Conservation (phyloP, 2,113 vertebrate genomes). For the Varanus komodoensis region DNA sequence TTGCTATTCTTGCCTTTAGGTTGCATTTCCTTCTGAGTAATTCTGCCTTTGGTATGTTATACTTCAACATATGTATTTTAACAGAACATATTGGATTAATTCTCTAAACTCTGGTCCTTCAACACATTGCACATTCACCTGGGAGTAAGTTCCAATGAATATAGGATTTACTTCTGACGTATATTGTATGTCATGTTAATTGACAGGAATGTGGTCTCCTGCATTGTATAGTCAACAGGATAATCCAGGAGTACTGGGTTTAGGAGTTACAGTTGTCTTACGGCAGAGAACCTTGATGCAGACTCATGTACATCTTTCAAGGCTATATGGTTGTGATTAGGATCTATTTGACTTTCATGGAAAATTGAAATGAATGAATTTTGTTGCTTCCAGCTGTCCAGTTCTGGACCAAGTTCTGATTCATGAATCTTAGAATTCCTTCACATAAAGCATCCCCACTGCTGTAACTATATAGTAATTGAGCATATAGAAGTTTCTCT, state of each 20-base stretch:
- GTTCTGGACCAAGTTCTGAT: not conserved
- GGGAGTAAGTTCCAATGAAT: not conserved
- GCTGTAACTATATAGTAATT: not conserved
- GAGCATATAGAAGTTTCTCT: no score
- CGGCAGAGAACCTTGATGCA: accelerated
- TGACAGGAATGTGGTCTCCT: not conserved
- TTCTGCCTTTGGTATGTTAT: not conserved
- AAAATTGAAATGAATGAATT: not conserved
- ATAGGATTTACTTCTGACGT: not conserved
- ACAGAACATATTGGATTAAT: not conserved
- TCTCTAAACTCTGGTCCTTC: not conserved
- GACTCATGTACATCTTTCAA: not conserved
- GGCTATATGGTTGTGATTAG: not conserved
- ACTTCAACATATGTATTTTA: not conserved
- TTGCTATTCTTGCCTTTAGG: not conserved
- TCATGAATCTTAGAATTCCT: not conserved
- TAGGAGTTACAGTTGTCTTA: accelerated
- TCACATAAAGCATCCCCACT: not conserved
- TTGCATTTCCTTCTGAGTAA: not conserved
- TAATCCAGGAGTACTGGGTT: no score
- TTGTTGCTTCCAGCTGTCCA: not conserved
- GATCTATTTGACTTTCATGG: not conserved
- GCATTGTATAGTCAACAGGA: not conserved
- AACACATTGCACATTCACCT: not conserved
- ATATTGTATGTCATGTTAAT: not conserved